A percentile compares a stretch with the other conserved stretches of the same genome.
Conservation (phyloP, 2,888 invertebrate species). For the Dorcus hopei region DNA sequence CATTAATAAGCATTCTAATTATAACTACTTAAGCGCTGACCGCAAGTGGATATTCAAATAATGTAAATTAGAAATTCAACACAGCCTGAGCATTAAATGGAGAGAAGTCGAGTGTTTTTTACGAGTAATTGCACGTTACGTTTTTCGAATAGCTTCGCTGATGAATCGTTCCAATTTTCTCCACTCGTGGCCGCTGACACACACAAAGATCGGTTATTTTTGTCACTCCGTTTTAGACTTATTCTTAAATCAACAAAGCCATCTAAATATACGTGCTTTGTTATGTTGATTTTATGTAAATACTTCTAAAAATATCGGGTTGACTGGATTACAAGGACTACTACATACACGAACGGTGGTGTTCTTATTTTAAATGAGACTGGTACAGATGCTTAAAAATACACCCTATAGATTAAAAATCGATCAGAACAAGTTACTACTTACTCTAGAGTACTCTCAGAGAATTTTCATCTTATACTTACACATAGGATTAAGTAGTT, state of each 20-base stretch:
- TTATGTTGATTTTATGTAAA: conserved; percentile 20
- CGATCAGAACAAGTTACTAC: background rate
- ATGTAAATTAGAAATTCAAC: conserved; percentile 1
- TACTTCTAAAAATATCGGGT: conserved; percentile 10
- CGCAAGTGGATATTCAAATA: background rate
- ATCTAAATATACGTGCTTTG: conserved; percentile 18
- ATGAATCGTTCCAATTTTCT: too few relatives aligned
- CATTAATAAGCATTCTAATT: too few relatives aligned
- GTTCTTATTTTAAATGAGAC: too few relatives aligned
- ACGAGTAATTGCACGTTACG: background rate
- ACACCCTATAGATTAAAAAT: background rate
- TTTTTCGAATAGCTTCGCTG: too few relatives aligned
- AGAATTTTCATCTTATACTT: too few relatives aligned
- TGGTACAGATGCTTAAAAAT: background rate
- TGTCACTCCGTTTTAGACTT: background rate
- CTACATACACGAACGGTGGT: too few relatives aligned
- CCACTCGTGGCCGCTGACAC: background rate
- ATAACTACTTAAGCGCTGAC: too few relatives aligned
- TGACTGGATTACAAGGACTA: background rate
- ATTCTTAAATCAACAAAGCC: conserved; percentile 15
- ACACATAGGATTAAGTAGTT: too few relatives aligned
- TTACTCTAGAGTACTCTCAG: too few relatives aligned
- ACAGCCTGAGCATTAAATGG: background rate
- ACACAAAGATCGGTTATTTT: background rate
- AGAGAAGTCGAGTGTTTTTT: background rate